These are phyloP conservation scores for Bergia puertoricense DNA, from an alignment of 92 coral and sea anemone species.

Conservation along the genomic window DNA sequence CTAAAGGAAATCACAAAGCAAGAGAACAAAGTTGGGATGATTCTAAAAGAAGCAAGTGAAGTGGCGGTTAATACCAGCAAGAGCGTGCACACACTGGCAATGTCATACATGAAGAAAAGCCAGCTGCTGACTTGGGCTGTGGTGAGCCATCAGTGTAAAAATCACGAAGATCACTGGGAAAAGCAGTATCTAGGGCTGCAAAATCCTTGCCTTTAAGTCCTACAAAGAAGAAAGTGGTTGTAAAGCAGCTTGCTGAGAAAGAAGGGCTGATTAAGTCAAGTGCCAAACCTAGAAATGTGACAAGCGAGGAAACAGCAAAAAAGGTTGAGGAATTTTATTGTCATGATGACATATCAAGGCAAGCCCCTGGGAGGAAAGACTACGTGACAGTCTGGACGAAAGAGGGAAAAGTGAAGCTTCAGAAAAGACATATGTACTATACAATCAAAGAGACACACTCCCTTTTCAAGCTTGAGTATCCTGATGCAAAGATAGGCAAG, in stretches of 20 bases:
- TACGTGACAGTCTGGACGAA: slow-evolving; percentile 51
- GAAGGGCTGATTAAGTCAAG: slow-evolving; percentile 56
- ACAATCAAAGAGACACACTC: slow-evolving; percentile 64
- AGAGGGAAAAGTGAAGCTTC: slow-evolving; percentile 57
- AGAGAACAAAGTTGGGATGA: no score
- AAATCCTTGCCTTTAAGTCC: slow-evolving; percentile 50
- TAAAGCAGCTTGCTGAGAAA: slow-evolving; percentile 50
- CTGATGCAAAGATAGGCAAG: slow-evolving; percentile 55
- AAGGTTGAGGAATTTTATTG: slow-evolving; percentile 48
- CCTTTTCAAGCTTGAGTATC: slow-evolving; percentile 55
- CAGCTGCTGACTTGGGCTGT: no score
- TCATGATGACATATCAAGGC: slow-evolving; percentile 55
- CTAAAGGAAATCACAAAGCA: no score
- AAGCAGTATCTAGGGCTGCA: slow-evolving; percentile 50
- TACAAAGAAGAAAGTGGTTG: slow-evolving; percentile 57
- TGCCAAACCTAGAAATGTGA: slow-evolving; percentile 51
- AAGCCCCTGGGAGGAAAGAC: slow-evolving; percentile 59
- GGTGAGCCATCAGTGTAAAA: slow-evolving; percentile 42
- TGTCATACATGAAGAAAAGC: no score
- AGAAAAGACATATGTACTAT: slow-evolving; percentile 55
- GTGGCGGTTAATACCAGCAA: no score
- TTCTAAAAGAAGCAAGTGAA: no score
- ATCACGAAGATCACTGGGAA: slow-evolving; percentile 53
- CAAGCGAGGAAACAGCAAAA: slow-evolving; percentile 48
- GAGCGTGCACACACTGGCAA: no score